phyloP scores from a whole-genome alignment of 2,797 vertebrate genomes.

The Aeoliscus strigatus region DNA sequence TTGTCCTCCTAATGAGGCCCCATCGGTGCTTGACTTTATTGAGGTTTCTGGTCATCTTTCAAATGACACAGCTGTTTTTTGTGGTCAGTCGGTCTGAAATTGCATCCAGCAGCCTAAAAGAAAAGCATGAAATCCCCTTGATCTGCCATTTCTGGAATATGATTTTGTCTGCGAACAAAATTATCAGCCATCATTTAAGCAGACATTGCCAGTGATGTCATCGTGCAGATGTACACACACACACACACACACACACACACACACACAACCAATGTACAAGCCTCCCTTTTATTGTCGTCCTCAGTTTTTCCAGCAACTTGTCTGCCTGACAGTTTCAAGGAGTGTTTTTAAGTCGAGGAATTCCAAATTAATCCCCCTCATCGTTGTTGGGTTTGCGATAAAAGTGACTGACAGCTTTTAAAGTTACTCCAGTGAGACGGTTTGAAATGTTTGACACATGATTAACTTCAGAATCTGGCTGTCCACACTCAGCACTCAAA shows the following conservation, averaged over 20 bases:
- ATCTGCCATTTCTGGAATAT: slow-evolving; percentile 15
- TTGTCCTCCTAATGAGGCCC: slow-evolving; percentile 6
- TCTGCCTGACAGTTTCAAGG: slow-evolving; percentile 35
- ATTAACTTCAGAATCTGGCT: slow-evolving; percentile 14
- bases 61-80: slow-evolving; percentile 8
- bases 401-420: slow-evolving; percentile 25
- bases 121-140: slow-evolving; percentile 7
- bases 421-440: slow-evolving; percentile 4
- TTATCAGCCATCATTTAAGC: slow-evolving; percentile 15
- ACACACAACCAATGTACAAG: slow-evolving; percentile 15
- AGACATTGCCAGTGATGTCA: slow-evolving; percentile 36
- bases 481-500: too few relatives aligned
- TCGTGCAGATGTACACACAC: slow-evolving; percentile 8
- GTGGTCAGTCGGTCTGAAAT: slow-evolving; percentile 13
- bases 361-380: slow-evolving; percentile 39
- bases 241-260: background rate
- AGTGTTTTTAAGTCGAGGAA: slow-evolving; percentile 36
- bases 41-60: slow-evolving; percentile 18
- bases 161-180: slow-evolving; percentile 17
- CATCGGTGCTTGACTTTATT: background rate
- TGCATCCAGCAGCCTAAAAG: slow-evolving; percentile 9
- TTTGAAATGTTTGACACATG: slow-evolving; percentile 15
- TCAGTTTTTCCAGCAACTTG: slow-evolving; percentile 44
- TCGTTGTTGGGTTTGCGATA: slow-evolving; percentile 1
- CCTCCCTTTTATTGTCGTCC: slow-evolving; percentile 8